Evolutionary conservation across 2,888 invertebrate genomes (phyloP).

Genomic region (Scaeva pyrastri): DNA sequence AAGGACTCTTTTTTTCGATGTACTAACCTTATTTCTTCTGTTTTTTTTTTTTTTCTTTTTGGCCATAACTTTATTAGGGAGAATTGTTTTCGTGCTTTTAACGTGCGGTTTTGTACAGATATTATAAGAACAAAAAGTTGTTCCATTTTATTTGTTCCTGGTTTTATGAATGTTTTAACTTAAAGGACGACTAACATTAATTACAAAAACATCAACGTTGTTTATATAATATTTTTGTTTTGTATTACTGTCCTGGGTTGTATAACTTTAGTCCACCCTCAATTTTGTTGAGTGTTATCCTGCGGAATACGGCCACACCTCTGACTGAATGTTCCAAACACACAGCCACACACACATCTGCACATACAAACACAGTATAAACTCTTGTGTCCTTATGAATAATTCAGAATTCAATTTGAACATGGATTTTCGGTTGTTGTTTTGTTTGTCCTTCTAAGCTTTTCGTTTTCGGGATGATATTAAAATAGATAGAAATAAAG

Average conservation of each 20-base stretch:
- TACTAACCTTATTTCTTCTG: constrained; percentile 10
- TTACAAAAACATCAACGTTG: constrained; percentile 33
- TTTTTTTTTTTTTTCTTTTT: constrained; percentile 47
- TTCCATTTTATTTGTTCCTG: constrained; percentile 19
- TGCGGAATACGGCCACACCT: constrained; percentile 67
- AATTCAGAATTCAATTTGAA: constrained; percentile 75
- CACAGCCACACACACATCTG: constrained; percentile 4
- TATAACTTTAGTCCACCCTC: constrained; percentile 15
- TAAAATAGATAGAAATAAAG: constrained; percentile 43
- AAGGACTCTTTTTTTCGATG: constrained; percentile 47
- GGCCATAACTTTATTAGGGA: constrained; percentile 46
- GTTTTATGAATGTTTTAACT: constrained; percentile 52
- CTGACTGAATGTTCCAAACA: constrained; percentile 49
- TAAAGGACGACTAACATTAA: constrained; percentile 64
- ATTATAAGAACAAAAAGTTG: constrained; percentile 18
- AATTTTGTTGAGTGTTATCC: constrained; percentile 56
- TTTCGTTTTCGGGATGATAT: constrained; percentile 41
- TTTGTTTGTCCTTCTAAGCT: constrained; percentile 56
- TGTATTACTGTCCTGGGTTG: constrained; percentile 1
- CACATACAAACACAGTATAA: not conserved
- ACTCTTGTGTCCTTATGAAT: constrained; percentile 65
- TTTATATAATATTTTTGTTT: constrained; percentile 14
- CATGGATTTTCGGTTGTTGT: constrained; percentile 73
- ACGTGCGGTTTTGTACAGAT: constrained; percentile 11
- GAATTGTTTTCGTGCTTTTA: constrained; percentile 18